These are phyloP conservation scores for Drosophila tristis DNA, from an alignment of 1,140 invertebrate species.

Conservation along the genomic window DNA sequence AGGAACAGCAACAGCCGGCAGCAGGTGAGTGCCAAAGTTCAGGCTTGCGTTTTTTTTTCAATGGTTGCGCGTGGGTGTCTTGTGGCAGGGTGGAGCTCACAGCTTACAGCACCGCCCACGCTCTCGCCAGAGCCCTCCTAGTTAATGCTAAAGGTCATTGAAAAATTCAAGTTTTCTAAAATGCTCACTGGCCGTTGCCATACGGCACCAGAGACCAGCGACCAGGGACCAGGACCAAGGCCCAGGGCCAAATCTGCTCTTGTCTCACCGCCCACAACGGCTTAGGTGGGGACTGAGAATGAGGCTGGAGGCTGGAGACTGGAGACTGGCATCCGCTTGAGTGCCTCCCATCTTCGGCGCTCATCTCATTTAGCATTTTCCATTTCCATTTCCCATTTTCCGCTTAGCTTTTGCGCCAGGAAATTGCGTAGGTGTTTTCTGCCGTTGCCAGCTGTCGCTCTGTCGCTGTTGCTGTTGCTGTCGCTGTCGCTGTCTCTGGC, in stretches of 20 bases:
- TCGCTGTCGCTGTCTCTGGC: slow-evolving; percentile 25
- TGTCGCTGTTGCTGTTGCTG: neutral
- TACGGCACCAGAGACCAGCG: neutral
- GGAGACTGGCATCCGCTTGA: slow-evolving; percentile 42
- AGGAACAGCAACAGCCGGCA: slow-evolving; percentile 58
- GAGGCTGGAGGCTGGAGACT: neutral
- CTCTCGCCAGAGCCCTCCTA: slow-evolving; percentile 18
- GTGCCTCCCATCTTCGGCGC: slow-evolving; percentile 38
- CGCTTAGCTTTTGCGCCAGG: slow-evolving; percentile 68
- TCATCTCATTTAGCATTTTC: slow-evolving; percentile 56
- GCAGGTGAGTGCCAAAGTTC: slow-evolving; percentile 77
- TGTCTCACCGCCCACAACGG: too few species aligned
- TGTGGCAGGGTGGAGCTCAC: slow-evolving; percentile 1
- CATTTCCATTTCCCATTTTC: slow-evolving; percentile 70
- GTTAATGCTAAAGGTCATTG: slow-evolving; percentile 78
- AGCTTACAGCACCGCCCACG: slow-evolving; percentile 32
- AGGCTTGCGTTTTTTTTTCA: slow-evolving; percentile 8
- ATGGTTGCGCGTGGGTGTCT: slow-evolving; percentile 30
- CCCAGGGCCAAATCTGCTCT: slow-evolving; percentile 23
- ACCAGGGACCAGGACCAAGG: neutral
- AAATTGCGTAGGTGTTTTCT: slow-evolving; percentile 79
- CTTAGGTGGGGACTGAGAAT: too few species aligned
- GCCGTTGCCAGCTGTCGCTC: slow-evolving; percentile 52
- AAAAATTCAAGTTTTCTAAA: slow-evolving; percentile 73
- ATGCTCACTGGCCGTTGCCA: slow-evolving; percentile 6